Evolutionary conservation across 2,888 invertebrate species (phyloP).

Genomic region (Griposia aprilina): DNA sequence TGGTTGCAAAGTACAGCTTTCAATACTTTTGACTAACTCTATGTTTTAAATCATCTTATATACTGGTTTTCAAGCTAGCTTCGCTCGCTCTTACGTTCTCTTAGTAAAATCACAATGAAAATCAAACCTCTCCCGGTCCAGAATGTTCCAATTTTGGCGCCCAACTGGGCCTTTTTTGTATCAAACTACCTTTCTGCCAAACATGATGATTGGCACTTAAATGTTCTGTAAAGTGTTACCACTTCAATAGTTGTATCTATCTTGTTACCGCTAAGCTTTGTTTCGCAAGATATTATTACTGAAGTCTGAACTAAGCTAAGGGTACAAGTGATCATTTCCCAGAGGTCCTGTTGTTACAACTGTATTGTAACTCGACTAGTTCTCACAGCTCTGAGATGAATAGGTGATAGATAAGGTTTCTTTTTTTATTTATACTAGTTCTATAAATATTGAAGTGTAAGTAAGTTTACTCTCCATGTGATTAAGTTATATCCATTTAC

Average conservation of each 20-base stretch:
- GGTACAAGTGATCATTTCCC: slow-evolving; percentile 45
- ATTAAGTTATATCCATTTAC: neutral
- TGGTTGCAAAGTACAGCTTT: neutral
- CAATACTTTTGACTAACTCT: neutral
- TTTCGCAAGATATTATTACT: slow-evolving; percentile 34
- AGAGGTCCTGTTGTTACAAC: slow-evolving; percentile 41
- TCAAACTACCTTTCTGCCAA: slow-evolving; percentile 5
- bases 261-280: slow-evolving; percentile 30
- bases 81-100: neutral
- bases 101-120: neutral
- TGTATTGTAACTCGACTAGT: slow-evolving; percentile 20
- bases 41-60: neutral
- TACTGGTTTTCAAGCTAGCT: neutral
- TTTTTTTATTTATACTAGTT: neutral
- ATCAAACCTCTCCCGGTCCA: too few species aligned
- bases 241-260: slow-evolving; percentile 9
- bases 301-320: slow-evolving; percentile 33
- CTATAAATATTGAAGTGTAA: neutral
- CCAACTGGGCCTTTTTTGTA: neutral
- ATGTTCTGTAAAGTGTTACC: slow-evolving; percentile 6
- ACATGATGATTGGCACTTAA: slow-evolving; percentile 17
- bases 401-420: neutral
- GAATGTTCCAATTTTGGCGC: slow-evolving; percentile 10
- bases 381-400: slow-evolving; percentile 5
- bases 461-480: neutral